Percentiles rank a stretch among this genome's conserved stretches.
Conservation (phyloP, 2,113 vertebrate species). For the Hemicordylus capensis region DNA sequence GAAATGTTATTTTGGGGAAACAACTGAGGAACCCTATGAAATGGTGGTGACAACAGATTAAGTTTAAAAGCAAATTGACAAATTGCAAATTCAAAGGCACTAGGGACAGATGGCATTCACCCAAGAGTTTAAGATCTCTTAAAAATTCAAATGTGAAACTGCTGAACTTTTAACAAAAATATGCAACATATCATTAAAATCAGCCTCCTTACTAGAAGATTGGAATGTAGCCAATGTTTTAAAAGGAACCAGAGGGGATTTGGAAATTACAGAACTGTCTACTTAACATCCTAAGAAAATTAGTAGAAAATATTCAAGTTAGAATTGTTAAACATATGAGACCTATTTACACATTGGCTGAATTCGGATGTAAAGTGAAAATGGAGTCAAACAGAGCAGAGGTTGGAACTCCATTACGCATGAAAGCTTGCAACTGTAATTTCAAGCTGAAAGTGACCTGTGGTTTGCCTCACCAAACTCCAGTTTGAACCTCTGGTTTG, state of each 20-base stretch:
- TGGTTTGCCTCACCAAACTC: too few species aligned
- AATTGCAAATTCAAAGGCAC: conserved; percentile 8
- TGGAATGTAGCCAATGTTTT: neutral
- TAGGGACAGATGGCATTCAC: neutral
- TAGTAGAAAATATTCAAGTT: neutral
- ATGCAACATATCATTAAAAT: conserved; percentile 9
- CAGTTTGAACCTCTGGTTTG: too few species aligned
- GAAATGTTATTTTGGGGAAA: neutral
- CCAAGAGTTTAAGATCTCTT: neutral
- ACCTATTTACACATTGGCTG: too few species aligned
- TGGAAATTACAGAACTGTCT: neutral
- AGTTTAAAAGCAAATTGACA: neutral
- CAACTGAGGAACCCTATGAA: neutral
- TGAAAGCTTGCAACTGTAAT: too few species aligned
- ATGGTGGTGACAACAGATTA: neutral
- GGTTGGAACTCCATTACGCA: too few species aligned
- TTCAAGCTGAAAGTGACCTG: too few species aligned
- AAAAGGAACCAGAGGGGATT: neutral
- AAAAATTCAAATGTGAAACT: neutral
- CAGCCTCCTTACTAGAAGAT: neutral
- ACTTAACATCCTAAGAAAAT: neutral
- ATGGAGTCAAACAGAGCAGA: too few species aligned
- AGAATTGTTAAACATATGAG: neutral
- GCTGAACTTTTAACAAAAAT: neutral
- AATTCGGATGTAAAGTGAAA: too few species aligned